Base-by-base conservation (phyloP, 2,113 vertebrate species). In the Malurus alboscapulatus region DNA sequence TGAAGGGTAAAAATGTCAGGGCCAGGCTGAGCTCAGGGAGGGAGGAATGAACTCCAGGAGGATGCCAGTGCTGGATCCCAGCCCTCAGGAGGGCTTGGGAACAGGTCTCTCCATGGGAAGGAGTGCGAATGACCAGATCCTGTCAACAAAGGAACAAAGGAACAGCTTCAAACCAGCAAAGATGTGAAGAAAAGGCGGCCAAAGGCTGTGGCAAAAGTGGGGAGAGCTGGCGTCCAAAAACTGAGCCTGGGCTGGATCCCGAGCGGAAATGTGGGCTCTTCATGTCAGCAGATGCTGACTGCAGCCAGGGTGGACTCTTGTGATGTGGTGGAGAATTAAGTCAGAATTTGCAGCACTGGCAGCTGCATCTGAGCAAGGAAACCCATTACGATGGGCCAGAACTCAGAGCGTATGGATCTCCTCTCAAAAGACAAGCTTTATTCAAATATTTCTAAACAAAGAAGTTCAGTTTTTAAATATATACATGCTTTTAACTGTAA, bases 241-340 rank as follows among this genome's bases (percentile, higher is more conserved):
- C 59, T 27, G 67, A 1, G 77, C 79, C 53, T 55, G 10, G 47
- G 79, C 86, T 51, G 68, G 74, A 72, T 63, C 42, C n/a, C 3
- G 26, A 84, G 86, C 10, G 54, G 94, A 94, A 94, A 75, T 47
- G 76, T 81, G 94, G 92, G 80, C 48, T 94, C 71, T 59, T 80
- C 75, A n/a, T 81, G 79, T 57, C 88, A 88, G 84, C 88, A 81
- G 65, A 94, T 74, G 79, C 4, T 90, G 91, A 84, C 73, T 93
- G 45, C 80, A 92, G 90, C 68, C 27, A 4, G 86, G 76, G 80
- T 72, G 92, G 92, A 96, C 95, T 93, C 92, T 20, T 96, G 68
- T 95, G 91, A 96, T 95, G 94, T 96, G 94, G 96, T 88, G 81
- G 44, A 65, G 73, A 78, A 81, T 84, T 86, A 87, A 95, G 91